Base-by-base conservation (phyloP, 1,140 invertebrate genomes). In the Monomorium pharaonis region DNA sequence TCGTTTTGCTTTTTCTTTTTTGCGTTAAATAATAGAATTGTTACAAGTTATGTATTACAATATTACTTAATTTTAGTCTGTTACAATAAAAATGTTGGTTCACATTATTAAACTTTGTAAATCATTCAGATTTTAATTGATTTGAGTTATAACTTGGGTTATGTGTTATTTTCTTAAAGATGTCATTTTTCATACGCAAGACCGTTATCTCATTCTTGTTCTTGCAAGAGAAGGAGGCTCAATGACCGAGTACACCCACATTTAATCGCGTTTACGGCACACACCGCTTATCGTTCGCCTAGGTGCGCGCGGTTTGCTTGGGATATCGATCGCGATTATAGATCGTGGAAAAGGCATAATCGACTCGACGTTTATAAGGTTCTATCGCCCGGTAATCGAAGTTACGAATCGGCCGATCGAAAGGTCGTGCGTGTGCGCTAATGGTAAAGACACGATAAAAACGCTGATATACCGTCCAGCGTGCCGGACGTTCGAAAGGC, bases 371-470 rank as follows among this genome's bases (percentile, higher is more conserved):
- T 81, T 81, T 58, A 81, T 77, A 44, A 77, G 81, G 80, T 62
- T 83, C 80, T 86, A 86, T 88, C 69, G 84, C 27, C 44, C 84
- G 49, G 74, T 84, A 77, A 65, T 85, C 81, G 81, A 30, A 85
- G 74, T 78, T 78, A 76, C 86, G 84, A 85, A 87, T 87, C 86
- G 84, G 47, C 51, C 85, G 85, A 83, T 88, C 76, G 85, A 88
- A 86, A 88, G 87, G 87, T 88, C 77, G 77, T 75, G 77, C 62
- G 76, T 83, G 75, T 69, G 75, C 76, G 62, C 67, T 86, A 88
- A 88, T 88, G 44, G 76, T 86, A 27, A n/a, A 67, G 63, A 58
- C 77, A 80, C 69, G 77, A 76, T 76, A 81, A 86, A 88, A 88
- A 78, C n/a, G 18, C 65, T 80, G 76, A 86, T 69, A 81, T 77